phyloP scores from a whole-genome alignment of 1,140 invertebrate species.

The Drosophila serrata region DNA sequence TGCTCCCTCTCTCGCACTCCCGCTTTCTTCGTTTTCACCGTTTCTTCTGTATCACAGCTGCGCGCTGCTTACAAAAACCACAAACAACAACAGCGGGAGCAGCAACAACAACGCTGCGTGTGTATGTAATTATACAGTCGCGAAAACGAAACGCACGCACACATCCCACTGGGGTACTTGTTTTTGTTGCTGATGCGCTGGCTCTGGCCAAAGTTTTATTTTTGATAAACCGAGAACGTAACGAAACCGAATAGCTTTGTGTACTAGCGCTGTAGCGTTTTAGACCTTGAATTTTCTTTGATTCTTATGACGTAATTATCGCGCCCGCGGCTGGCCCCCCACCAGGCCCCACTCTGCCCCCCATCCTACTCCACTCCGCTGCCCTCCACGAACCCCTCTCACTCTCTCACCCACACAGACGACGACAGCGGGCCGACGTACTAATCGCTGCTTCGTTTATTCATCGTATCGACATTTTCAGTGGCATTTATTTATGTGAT shows the following conservation, averaged over 20 bases:
- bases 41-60: constrained; percentile 75
- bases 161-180: constrained; percentile 26
- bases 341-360: constrained; percentile 2
- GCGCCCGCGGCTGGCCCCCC: constrained; percentile 49
- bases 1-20: constrained; percentile 56
- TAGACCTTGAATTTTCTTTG: constrained; percentile 83
- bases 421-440: constrained; percentile 63
- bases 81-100: constrained; percentile 46
- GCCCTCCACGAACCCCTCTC: constrained; percentile 19
- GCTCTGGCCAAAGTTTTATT: constrained; percentile 68
- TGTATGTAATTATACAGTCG: constrained; percentile 78
- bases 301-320: constrained; percentile 84
- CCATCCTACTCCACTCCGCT: constrained; percentile 1
- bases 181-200: constrained; percentile 39
- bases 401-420: constrained; percentile 61
- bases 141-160: constrained; percentile 56
- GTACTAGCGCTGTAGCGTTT: constrained; percentile 43
- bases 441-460: constrained; percentile 80
- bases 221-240: constrained; percentile 73
- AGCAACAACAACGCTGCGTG: constrained; percentile 26
- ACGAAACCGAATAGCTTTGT: constrained; percentile 78
- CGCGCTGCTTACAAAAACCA: constrained; percentile 65
- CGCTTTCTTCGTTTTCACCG: constrained; percentile 42
- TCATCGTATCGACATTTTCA: constrained; percentile 82
- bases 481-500: constrained; percentile 75